Conservation (phyloP, 2,888 invertebrate species). For the Mythimna loreyi region DNA sequence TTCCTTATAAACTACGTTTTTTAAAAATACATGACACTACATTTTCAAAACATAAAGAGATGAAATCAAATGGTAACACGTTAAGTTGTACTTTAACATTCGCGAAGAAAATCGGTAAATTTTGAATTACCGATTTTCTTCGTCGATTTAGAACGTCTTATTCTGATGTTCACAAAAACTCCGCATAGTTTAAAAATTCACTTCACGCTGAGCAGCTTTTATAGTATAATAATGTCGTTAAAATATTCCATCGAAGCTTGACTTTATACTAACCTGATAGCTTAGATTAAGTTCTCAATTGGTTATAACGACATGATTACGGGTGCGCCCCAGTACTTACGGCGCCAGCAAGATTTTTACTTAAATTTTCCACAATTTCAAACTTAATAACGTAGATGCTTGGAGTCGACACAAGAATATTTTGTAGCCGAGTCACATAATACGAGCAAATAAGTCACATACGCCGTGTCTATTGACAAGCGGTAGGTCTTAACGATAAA, state of each 20-base stretch:
- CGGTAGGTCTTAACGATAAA: slow-evolving; percentile 65
- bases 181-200: slow-evolving; percentile 28
- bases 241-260: slow-evolving; percentile 41
- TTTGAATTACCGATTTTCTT: too few species aligned
- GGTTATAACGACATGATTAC: slow-evolving; percentile 48
- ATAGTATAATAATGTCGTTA: slow-evolving; percentile 35
- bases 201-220: slow-evolving; percentile 30
- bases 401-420: slow-evolving; percentile 46
- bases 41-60: too few species aligned
- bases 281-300: slow-evolving; percentile 43
- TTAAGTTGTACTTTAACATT: not conserved
- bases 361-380: slow-evolving; percentile 43
- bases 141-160: not conserved
- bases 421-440: slow-evolving; percentile 63
- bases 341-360: slow-evolving; percentile 31
- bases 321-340: slow-evolving; percentile 10
- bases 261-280: slow-evolving; percentile 32
- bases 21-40: too few species aligned
- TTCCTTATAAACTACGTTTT: too few species aligned
- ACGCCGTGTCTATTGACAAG: slow-evolving; percentile 64
- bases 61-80: not conserved
- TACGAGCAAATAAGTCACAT: slow-evolving; percentile 64
- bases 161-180: not conserved
- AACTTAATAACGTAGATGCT: slow-evolving; percentile 37
- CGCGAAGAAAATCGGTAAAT: not conserved